Conservation (phyloP, 2,888 invertebrate genomes). For the Drosophila antonietae region DNA sequence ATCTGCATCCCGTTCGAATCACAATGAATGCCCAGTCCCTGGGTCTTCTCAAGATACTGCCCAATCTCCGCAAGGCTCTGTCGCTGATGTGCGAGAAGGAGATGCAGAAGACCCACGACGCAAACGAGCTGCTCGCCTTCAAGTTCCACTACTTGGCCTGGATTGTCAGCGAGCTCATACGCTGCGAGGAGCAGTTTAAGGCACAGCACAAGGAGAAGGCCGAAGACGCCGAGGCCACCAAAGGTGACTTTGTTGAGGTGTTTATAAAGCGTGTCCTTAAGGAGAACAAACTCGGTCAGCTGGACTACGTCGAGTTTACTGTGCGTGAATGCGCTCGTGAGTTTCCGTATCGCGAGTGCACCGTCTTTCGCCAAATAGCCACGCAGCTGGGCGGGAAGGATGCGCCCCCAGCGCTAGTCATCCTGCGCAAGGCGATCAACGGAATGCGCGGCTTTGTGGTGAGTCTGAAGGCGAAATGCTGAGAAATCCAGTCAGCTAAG, state of each 20-base stretch:
- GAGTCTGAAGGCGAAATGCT: conserved; percentile 18
- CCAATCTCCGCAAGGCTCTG: conserved; percentile 91
- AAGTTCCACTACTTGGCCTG: conserved; percentile 94
- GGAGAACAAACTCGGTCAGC: conserved; percentile 89
- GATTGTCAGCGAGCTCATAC: conserved; percentile 89
- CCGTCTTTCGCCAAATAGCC: conserved; percentile 93
- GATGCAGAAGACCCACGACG: conserved; percentile 92
- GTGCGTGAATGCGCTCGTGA: conserved; percentile 94
- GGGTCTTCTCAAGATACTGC: conserved; percentile 90
- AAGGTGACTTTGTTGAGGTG: conserved; percentile 89
- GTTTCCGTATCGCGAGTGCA: conserved; percentile 95
- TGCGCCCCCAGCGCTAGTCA: conserved; percentile 88
- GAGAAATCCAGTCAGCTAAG: not conserved
- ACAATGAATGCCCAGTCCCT: conserved; percentile 91
- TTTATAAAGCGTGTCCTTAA: conserved; percentile 91
- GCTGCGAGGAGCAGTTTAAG: conserved; percentile 89
- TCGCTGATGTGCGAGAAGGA: conserved; percentile 93
- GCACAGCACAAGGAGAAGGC: conserved; percentile 85
- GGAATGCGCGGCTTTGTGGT: conserved; percentile 92
- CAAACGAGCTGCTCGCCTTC: conserved; percentile 95
- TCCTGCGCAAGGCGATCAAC: conserved; percentile 93
- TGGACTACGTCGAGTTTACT: conserved; percentile 89
- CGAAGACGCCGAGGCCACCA: conserved; percentile 63
- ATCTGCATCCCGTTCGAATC: conserved; percentile 93
- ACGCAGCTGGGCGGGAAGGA: conserved; percentile 91